Evolutionary conservation across 2,888 invertebrate genomes (phyloP), one percentile per base, ranked within the genome.

Genomic region (Thysanoteuthis rhombus): DNA sequence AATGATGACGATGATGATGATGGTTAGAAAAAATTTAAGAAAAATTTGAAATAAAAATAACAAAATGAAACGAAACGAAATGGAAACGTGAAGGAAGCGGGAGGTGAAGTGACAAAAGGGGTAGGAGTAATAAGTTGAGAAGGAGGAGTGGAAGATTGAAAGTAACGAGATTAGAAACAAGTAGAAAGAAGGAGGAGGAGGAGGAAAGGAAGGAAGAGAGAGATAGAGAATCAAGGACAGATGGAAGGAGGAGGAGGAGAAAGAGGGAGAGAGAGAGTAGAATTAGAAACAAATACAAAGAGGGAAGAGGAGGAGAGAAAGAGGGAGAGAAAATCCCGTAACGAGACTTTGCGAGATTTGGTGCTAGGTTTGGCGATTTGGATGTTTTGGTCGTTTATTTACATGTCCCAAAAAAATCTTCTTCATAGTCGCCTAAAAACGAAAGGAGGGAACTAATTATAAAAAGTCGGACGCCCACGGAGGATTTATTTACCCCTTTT

Each of bases 201-300:
- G n/a, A n/a, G n/a, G n/a, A 28, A 19, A n/a, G n/a, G n/a, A 22
- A 25, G 75, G 36, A 36, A n/a, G 75, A 75, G 75, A 75, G 75
- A n/a, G 36, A 75, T n/a, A n/a, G n/a, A n/a, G n/a, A n/a, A n/a
- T n/a, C n/a, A n/a, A n/a, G n/a, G n/a, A n/a, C n/a, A n/a, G n/a
- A n/a, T n/a, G n/a, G n/a, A n/a, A n/a, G n/a, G 75, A n/a, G 75
- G 19, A 36, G n/a, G 75, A 75, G n/a, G 75, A 36, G 58, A 6
- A n/a, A n/a, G n/a, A n/a, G 28, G 12, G n/a, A 75, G 32, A 75
- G 10, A n/a, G 75, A 32, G n/a, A n/a, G 75, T 16, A 75, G n/a
- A n/a, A 75, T 75, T 75, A 75, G 75, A 75, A 75, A 75, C n/a
- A 75, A 75, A 75, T n/a, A 75, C n/a, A n/a, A n/a, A n/a, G n/a